phyloP scores from a whole-genome alignment of 2,888 invertebrate genomes.

The Lasius platythorax region DNA sequence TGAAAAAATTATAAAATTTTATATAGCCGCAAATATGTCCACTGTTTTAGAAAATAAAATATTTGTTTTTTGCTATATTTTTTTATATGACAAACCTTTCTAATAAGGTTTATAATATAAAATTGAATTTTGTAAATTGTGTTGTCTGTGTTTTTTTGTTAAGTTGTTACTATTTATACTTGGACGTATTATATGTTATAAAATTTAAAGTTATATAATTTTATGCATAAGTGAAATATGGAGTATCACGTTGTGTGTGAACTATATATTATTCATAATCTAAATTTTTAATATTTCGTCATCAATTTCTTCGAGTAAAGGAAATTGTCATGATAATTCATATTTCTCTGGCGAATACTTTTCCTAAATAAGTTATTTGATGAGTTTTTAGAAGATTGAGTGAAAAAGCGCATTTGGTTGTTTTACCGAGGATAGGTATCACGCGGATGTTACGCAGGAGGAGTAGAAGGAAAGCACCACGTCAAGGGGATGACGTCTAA shows the following conservation, averaged over 20 bases:
- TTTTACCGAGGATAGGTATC: constrained; percentile 59
- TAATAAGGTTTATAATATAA: not conserved
- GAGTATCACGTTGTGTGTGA: not conserved
- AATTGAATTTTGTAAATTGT: constrained; percentile 2
- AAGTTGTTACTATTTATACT: not conserved
- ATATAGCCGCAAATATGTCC: constrained; percentile 60
- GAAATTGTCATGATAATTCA: constrained; percentile 23
- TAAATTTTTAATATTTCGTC: not conserved
- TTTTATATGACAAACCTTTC: not conserved
- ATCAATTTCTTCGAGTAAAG: not conserved
- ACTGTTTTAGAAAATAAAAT: not conserved
- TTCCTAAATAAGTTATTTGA: constrained; percentile 48
- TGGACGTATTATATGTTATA: not conserved
- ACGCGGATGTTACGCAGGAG: constrained; percentile 66
- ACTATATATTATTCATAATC: not conserved
- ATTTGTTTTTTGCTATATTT: not conserved
- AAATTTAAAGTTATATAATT: not conserved
- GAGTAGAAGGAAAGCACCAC: constrained; percentile 76
- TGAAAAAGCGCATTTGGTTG: constrained; percentile 67
- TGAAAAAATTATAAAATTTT: constrained; percentile 67
- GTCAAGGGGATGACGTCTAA: constrained; percentile 85
- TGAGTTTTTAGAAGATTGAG: constrained; percentile 55
- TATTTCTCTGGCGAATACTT: constrained; percentile 15
- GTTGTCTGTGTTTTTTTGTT: not conserved
- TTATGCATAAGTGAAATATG: not conserved